Evolutionary conservation across 2,113 vertebrate genomes (phyloP).

Genomic region (Telmatochromis sp.): DNA sequence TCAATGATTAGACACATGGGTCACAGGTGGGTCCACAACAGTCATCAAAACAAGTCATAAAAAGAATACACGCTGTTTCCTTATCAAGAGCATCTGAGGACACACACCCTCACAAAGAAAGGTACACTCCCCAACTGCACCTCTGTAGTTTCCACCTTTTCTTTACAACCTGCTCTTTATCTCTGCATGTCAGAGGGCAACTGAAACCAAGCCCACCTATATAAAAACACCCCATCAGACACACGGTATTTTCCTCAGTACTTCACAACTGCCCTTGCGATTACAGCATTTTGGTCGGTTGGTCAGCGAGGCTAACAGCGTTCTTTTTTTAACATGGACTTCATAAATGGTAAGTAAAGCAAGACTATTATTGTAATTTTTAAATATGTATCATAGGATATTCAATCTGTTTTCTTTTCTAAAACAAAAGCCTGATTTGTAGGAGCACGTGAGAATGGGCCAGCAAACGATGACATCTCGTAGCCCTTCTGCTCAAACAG

Average conservation of each 20-base stretch:
- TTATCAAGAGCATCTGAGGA: neutral
- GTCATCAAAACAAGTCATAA: neutral
- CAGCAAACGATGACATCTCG: neutral
- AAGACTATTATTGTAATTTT: neutral
- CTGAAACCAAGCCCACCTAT: neutral
- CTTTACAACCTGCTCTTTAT: neutral
- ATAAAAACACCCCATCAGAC: neutral
- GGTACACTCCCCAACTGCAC: neutral
- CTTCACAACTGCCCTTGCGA: neutral
- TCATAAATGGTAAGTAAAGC: neutral
- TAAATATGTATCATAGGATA: neutral
- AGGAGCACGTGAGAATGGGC: neutral
- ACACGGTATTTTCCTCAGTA: rapidly evolving
- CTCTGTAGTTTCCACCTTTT: neutral
- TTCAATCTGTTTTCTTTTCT: neutral
- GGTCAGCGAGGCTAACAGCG: neutral
- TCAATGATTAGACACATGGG: neutral
- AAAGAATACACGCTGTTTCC: neutral
- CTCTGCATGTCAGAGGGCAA: neutral
- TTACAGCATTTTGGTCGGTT: neutral
- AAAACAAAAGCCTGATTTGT: neutral
- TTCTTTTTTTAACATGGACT: neutral
- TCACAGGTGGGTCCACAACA: neutral
- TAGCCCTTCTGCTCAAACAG: neutral
- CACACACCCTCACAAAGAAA: neutral